Evolutionary conservation across 2,113 vertebrate species (phyloP).

Genomic region (Forbesichthys papilliferus): DNA sequence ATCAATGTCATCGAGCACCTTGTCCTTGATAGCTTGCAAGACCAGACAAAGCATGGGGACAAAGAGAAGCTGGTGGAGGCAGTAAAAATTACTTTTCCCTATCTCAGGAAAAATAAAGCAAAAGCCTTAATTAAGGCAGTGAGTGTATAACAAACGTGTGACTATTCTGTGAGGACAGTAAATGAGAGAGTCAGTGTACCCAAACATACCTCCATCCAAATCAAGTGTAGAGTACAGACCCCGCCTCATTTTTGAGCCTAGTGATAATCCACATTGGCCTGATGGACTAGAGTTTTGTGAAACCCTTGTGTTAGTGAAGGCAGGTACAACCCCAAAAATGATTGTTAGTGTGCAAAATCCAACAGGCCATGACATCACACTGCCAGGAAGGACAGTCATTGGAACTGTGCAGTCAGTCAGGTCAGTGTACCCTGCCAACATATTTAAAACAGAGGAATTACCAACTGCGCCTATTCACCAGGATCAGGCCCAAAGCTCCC

Average conservation of each 20-base stretch:
- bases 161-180: slow-evolving; percentile 21
- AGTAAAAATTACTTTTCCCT: slow-evolving; percentile 5
- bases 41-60: neutral
- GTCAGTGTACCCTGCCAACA: slow-evolving; percentile 3
- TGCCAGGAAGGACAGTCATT: neutral
- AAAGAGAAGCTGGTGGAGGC: neutral
- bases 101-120: neutral
- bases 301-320: slow-evolving; percentile 3
- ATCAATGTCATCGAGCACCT: slow-evolving; percentile 33
- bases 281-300: slow-evolving; percentile 19
- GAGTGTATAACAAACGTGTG: neutral
- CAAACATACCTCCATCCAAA: slow-evolving; percentile 10
- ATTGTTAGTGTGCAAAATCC: slow-evolving; percentile 14
- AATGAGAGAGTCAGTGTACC: slow-evolving; percentile 13
- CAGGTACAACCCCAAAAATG: neutral
- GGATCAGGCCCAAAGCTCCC: neutral
- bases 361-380: neutral
- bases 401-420: neutral
- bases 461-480: neutral
- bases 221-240: slow-evolving; percentile 16
- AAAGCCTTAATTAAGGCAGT: slow-evolving; percentile 8
- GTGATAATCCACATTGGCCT: slow-evolving; percentile 15
- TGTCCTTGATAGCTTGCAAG: neutral
- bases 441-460: neutral
- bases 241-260: slow-evolving; percentile 17